Evolutionary conservation across 1,140 invertebrate genomes (phyloP), one percentile per base, ranked within the genome.

Genomic region (Dendroctonus valens): DNA sequence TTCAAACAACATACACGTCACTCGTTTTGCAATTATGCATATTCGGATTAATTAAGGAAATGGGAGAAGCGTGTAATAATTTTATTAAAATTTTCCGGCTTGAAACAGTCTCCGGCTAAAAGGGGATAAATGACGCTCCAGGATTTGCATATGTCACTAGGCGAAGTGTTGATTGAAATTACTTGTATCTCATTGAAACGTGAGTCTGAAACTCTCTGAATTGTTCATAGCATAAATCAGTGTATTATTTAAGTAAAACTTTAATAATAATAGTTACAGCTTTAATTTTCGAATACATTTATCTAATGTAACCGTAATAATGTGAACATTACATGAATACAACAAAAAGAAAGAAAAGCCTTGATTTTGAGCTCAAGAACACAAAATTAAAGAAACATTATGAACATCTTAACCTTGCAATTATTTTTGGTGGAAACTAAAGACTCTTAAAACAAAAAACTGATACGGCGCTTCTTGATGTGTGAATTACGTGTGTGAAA

Each of bases 41-140:
- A 59, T 65, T 15, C 11, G 63, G 38, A 48, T 59, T 65, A 57
- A 54, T 54, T 65, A 12, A 65, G 42, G 63, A 65, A 65, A 65
- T 65, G 63, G 54, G 63, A 65, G 44, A 65, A 65, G 46, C 63
- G 55, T 65, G 63, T 65, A 65, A 65, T 59, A 65, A 54, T 41
- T 59, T 53, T 41, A 65, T 65, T 65, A 59, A 59, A 65, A 65
- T 59, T 65, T 65, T 52, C 63, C 46, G 41, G 41, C 39, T 65
- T 44, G 41, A 57, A 65, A 59, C 54, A 65, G 63, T 57, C 52
- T 52, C 48, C 55, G 40, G 12, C 48, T 59, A 59, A 65, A 65
- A 59, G 63, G 63, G 63, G 63, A 65, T 65, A 65, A 65, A 58
- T 57, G 62, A 44, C 54, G 51, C 44, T 41, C 40, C 40, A 42